Percentiles rank a stretch among this genome's conserved stretches.
Evolutionary conservation across 2,113 vertebrate genomes (phyloP).

Genomic region (Entosphenus tridentatus): DNA sequence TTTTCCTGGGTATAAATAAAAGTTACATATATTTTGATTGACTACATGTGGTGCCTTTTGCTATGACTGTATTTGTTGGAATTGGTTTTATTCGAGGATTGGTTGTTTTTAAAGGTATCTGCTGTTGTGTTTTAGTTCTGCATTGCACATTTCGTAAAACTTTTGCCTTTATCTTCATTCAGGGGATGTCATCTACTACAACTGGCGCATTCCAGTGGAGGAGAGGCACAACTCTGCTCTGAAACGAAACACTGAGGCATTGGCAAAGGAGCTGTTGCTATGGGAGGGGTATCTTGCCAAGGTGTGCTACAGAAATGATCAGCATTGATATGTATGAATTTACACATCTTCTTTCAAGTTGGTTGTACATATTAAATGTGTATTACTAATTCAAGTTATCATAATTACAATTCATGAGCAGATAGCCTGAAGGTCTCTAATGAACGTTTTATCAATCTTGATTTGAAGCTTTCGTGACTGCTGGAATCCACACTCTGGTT

Average conservation of each 20-base stretch:
- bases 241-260: conserved; percentile 18
- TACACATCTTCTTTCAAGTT: background rate
- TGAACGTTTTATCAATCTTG: too few relatives aligned
- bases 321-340: background rate
- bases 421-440: background rate
- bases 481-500: too few relatives aligned
- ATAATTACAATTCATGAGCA: background rate
- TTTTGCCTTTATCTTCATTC: background rate
- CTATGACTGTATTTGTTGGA: too few relatives aligned
- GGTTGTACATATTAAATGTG: background rate
- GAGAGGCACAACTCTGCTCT: conserved; percentile 25
- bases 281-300: conserved; percentile 29
- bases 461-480: background rate
- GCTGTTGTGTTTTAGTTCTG: too few relatives aligned
- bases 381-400: background rate
- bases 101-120: too few relatives aligned
- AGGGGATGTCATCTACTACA: conserved; percentile 19
- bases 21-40: too few relatives aligned
- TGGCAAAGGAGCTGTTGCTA: conserved; percentile 18
- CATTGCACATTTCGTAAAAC: background rate
- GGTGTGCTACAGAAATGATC: conserved; percentile 12
- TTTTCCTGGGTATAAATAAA: too few relatives aligned
- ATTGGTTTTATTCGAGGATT: too few relatives aligned
- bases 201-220: conserved; percentile 17
- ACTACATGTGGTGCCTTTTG: too few relatives aligned